A percentile compares a stretch with the other conserved stretches of the same genome.
Evolutionary conservation across 2,888 invertebrate species (phyloP).

Genomic region (Oscheius onirici): DNA sequence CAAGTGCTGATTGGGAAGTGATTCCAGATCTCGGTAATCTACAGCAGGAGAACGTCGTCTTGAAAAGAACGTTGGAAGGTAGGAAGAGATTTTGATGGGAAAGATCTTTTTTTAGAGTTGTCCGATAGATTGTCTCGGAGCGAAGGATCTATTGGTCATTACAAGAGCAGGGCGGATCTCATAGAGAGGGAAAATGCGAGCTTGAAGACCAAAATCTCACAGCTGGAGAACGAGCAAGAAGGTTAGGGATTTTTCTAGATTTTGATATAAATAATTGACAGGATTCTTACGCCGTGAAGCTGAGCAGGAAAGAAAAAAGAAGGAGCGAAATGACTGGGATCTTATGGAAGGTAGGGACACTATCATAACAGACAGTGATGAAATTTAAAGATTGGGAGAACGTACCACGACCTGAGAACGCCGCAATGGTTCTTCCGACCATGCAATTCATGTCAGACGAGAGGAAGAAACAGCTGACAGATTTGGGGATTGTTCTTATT

Average conservation of each 20-base stretch:
- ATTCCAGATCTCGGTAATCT: conserved; percentile 16
- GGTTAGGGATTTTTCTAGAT: not conserved
- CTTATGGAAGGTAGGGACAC: conserved; percentile 15
- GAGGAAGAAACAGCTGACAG: conserved; percentile 11
- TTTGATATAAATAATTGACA: not conserved
- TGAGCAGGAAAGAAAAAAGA: not conserved
- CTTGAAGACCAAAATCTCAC: not conserved
- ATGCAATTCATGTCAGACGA: conserved; percentile 15
- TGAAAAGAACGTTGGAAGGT: not conserved
- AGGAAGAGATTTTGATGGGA: too few species aligned
- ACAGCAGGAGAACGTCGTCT: conserved; percentile 2
- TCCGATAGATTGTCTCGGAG: not conserved
- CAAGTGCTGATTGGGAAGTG: conserved; percentile 1
- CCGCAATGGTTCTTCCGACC: conserved; percentile 1
- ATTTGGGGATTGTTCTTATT: conserved; percentile 14
- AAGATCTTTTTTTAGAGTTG: too few species aligned
- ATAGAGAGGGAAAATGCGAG: not conserved
- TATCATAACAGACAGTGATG: too few species aligned
- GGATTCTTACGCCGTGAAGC: conserved; percentile 4
- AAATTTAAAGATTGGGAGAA: not conserved
- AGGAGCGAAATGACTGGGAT: conserved; percentile 17
- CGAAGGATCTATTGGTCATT: not conserved
- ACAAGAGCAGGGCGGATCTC: not conserved
- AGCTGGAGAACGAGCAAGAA: conserved; percentile 10
- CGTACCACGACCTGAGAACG: conserved; percentile 5